Conservation (phyloP, 2,113 vertebrate genomes). For the Naja naja region DNA sequence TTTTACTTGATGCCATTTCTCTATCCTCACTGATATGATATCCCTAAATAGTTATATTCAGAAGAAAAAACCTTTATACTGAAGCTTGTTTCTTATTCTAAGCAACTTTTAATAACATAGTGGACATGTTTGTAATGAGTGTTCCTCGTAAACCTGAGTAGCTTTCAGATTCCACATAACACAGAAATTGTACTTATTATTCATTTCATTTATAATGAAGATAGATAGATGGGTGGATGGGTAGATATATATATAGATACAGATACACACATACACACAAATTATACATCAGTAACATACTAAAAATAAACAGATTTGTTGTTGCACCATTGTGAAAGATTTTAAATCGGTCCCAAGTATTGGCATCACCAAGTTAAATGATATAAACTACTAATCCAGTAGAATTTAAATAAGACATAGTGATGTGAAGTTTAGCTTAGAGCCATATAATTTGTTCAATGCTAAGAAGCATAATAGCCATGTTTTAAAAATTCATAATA, state of each 20-base stretch:
- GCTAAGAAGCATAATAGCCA: slow-evolving; percentile 61
- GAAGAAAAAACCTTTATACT: not conserved
- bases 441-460: slow-evolving; percentile 58
- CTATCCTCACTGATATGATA: not conserved
- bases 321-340: slow-evolving; percentile 68
- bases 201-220: slow-evolving; percentile 74
- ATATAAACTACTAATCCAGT: slow-evolving; percentile 57
- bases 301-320: slow-evolving; percentile 62
- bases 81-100: not conserved
- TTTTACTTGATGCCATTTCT: not conserved
- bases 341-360: slow-evolving; percentile 68
- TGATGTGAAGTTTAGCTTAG: slow-evolving; percentile 69
- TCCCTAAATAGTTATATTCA: not conserved
- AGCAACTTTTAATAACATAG: not conserved
- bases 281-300: slow-evolving; percentile 70
- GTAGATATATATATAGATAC: no score
- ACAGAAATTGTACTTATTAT: slow-evolving; percentile 71
- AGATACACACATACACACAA: no score
- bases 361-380: slow-evolving; percentile 65
- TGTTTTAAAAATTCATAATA: slow-evolving; percentile 60
- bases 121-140: not conserved
- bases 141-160: not conserved
- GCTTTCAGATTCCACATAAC: slow-evolving; percentile 72
- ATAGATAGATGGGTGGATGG: no score
- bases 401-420: slow-evolving; percentile 70